phyloP scores from a whole-genome alignment of 2,113 vertebrate species.

The Rhagologus leucostigma region DNA sequence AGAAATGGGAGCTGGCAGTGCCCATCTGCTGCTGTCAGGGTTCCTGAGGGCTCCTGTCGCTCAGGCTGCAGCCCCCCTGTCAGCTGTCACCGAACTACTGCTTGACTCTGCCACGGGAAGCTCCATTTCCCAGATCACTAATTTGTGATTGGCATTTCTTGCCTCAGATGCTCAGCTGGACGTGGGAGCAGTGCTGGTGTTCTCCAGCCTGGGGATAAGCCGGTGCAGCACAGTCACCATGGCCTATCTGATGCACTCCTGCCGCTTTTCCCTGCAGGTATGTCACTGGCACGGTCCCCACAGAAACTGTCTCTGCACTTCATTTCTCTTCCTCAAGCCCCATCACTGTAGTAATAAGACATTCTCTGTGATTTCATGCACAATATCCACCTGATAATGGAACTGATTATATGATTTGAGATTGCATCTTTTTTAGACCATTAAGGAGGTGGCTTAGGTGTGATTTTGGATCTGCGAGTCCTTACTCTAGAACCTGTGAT shows the following conservation, averaged over 20 bases:
- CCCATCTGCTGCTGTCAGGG: slow-evolving; percentile 14
- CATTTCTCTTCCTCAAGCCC: background rate
- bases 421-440: background rate
- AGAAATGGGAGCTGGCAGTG: background rate
- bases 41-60: background rate
- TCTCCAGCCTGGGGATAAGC: slow-evolving; percentile 80
- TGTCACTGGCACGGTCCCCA: background rate
- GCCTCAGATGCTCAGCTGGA: slow-evolving; percentile 56
- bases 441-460: background rate
- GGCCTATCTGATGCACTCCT: slow-evolving; percentile 80
- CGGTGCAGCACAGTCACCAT: slow-evolving; percentile 74
- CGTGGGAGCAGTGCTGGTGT: slow-evolving; percentile 70
- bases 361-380: background rate
- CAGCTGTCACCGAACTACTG: background rate
- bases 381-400: background rate
- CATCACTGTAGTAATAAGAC: background rate
- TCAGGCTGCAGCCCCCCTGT: background rate
- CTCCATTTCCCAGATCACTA: background rate
- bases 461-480: background rate
- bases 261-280: slow-evolving; percentile 78
- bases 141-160: background rate
- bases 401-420: background rate
- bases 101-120: background rate
- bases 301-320: background rate
- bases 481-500: background rate